Conservation (phyloP, 2,797 vertebrate genomes). For the Anisognathus igniventris region DNA sequence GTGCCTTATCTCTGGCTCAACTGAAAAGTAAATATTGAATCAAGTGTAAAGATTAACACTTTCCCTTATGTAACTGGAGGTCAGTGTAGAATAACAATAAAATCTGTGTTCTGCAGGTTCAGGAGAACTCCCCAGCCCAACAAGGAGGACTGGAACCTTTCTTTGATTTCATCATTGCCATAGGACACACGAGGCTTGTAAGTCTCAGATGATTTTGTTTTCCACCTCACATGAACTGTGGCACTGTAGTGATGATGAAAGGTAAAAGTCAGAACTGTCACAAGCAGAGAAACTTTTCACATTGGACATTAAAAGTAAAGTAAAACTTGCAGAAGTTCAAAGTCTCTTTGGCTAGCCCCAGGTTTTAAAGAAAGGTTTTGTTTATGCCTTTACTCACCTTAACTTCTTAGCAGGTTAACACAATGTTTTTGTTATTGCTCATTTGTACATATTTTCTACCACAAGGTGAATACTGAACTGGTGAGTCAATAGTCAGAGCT, state of each 20-base stretch:
- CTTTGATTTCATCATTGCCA: slow-evolving; percentile 96
- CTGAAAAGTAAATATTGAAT: neutral
- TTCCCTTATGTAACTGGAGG: neutral
- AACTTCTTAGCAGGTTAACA: neutral
- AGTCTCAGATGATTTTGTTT: slow-evolving; percentile 7
- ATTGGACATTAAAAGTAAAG: neutral
- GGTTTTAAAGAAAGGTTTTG: neutral
- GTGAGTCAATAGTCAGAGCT: neutral
- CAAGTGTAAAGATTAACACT: neutral
- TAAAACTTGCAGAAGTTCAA: neutral
- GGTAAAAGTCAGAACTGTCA: neutral
- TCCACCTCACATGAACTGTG: neutral
- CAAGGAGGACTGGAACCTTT: slow-evolving; percentile 90
- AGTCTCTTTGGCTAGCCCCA: neutral
- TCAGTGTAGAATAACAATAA: neutral
- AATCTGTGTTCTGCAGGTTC: slow-evolving; percentile 78
- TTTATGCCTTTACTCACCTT: neutral
- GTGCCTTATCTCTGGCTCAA: neutral
- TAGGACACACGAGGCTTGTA: slow-evolving; percentile 90
- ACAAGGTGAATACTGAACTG: neutral
- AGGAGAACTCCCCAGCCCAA: slow-evolving; percentile 91
- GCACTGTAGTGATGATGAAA: neutral
- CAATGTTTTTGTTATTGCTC: neutral
- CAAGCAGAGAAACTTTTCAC: neutral
- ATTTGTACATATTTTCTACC: neutral